Base-by-base conservation (phyloP, 2,797 vertebrate genomes). In the Catamblyrhynchus diadema region DNA sequence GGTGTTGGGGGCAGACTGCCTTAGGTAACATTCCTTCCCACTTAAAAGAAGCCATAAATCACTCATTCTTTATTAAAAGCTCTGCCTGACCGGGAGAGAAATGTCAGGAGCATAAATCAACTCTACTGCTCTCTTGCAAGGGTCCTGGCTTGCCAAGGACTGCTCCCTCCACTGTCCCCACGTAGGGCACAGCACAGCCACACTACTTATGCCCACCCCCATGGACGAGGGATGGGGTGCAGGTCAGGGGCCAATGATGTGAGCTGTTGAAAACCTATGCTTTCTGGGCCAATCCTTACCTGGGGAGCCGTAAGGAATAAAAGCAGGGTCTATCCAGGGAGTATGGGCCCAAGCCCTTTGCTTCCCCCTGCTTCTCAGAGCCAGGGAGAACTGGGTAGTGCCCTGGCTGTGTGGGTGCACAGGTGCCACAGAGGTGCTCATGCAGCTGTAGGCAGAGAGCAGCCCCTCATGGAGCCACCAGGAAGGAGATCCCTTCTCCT, bases 1-100 rank as follows among this genome's bases (percentile, higher is more conserved):
- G 86, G 47, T 93, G 90, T 93, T 7, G 22, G 84, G 93, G 92
- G 75, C 59, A 91, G 93, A 90, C 54, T 86, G 95, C 94, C 96
- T 93, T 86, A 93, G 95, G 95, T 94, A 96, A 96, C 93, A 96
- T 97, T 97, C 96, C 67, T 96, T 95, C 84, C 75, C 28, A 81
- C 94, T 96, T 95, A 94, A 96, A 96, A 96, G 96, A 74, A 92
- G 54, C 33, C 69, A 69, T 96, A 96, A 96, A 97, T 97, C 96
- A 95, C 91, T 96, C 94, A 92, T 77, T 95, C 94, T 96, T 95
- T 95, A 96, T 96, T 96, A 96, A 94, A 95, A 95, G 94, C 93
- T 91, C 88, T 95, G 91, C 85, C 89, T 60, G 56, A 91, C 91
- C 3, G 7, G 72, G 81, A 95, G 81, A 81, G 67, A 96, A 84